A percentile compares a stretch with the other conserved stretches of the same genome.
phyloP scores from a whole-genome alignment of 2,113 vertebrate species.

The Otocyon megalotis region DNA sequence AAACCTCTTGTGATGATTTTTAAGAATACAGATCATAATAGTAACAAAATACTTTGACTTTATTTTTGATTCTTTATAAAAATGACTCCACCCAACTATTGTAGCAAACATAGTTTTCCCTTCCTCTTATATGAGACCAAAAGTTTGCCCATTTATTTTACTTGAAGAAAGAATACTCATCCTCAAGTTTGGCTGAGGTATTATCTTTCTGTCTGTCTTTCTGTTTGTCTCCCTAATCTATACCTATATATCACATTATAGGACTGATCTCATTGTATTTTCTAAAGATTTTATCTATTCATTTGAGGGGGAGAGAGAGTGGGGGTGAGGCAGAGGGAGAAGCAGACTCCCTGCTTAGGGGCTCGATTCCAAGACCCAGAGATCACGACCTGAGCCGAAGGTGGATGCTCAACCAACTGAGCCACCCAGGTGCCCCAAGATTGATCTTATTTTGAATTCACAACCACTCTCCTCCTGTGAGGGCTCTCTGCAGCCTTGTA shows the following conservation, averaged over 20 bases:
- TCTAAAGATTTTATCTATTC: no score
- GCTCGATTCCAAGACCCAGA: no score
- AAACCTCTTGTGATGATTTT: neutral
- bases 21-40: conserved; percentile 2
- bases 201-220: neutral
- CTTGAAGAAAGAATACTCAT: neutral
- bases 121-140: neutral
- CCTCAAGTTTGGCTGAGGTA: neutral
- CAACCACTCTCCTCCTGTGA: neutral
- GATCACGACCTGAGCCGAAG: no score
- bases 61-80: neutral
- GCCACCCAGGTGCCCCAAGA: no score
- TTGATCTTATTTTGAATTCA: neutral
- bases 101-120: neutral
- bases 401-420: no score
- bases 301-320: no score
- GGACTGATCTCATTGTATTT: neutral
- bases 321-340: no score
- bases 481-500: neutral
- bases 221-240: neutral
- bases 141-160: neutral
- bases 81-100: neutral
- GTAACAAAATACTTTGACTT: neutral
- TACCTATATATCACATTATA: neutral
- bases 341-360: no score